phyloP scores from a whole-genome alignment of 2,113 vertebrate genomes.

The Brachyhypopomus gauderio region DNA sequence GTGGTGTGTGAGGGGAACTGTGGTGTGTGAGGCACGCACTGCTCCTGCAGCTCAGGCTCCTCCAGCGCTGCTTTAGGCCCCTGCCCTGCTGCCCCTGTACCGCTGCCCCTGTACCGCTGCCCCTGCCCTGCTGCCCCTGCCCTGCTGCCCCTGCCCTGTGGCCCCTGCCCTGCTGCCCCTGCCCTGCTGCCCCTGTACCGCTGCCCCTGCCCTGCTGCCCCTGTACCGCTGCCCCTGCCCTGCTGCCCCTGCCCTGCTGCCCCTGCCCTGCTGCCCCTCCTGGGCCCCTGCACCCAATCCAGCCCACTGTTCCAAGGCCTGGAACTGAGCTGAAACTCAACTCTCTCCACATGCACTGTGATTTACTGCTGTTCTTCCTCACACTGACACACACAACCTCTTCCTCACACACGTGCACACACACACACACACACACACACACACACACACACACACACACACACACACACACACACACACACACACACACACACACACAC shows the following conservation, averaged over 20 bases:
- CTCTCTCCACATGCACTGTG: not conserved
- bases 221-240: no score
- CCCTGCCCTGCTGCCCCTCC: no score
- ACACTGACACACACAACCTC: conserved; percentile 34
- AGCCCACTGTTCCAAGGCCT: conserved; percentile 45
- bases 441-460: not conserved
- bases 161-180: not conserved
- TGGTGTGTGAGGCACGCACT: no score
- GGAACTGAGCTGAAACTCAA: conserved; percentile 37
- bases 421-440: conserved; percentile 26
- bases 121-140: no score
- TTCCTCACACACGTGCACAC: not conserved
- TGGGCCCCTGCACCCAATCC: conserved; percentile 37
- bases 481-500: not conserved
- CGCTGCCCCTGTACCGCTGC: conserved; percentile 16
- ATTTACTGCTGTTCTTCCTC: conserved; percentile 34
- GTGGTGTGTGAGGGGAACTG: not conserved
- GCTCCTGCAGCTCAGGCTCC: no score
- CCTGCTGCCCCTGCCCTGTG: no score
- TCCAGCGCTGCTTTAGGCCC: no score
- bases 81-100: no score
- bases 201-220: no score
- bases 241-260: no score
- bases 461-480: conserved; percentile 29
- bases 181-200: conserved; percentile 17